Conservation (phyloP, 2,113 vertebrate species). For the Circaetus gallicus region DNA sequence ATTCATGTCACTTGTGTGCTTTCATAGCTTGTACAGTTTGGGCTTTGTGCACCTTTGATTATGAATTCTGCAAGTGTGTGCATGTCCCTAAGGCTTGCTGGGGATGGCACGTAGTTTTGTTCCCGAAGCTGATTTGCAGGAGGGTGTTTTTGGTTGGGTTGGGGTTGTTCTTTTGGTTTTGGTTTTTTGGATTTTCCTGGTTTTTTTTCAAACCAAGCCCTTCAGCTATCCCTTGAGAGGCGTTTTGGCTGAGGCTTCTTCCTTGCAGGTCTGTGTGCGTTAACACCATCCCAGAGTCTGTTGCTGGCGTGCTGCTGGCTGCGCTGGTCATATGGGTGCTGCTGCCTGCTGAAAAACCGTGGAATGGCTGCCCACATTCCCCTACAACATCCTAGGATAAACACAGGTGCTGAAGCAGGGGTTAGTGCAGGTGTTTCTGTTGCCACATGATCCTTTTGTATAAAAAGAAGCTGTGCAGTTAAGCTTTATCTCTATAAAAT, state of each 20-base stretch:
- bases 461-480: background rate
- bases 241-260: background rate
- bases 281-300: background rate
- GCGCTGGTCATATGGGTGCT: background rate
- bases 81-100: background rate
- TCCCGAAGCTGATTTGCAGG: background rate
- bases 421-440: background rate
- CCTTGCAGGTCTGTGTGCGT: background rate
- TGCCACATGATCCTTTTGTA: fast-evolving
- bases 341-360: background rate
- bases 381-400: background rate
- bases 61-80: background rate
- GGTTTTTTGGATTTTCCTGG: no score
- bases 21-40: background rate
- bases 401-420: background rate
- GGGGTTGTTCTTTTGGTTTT: background rate
- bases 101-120: fast-evolving
- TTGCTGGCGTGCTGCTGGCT: background rate
- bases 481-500: background rate
- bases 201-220: background rate
- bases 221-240: background rate
- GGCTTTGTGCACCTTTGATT: background rate
- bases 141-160: background rate
- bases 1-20: background rate
- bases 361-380: background rate